Conservation (phyloP, 2,113 vertebrate genomes). For the Lutjanus erythropterus region DNA sequence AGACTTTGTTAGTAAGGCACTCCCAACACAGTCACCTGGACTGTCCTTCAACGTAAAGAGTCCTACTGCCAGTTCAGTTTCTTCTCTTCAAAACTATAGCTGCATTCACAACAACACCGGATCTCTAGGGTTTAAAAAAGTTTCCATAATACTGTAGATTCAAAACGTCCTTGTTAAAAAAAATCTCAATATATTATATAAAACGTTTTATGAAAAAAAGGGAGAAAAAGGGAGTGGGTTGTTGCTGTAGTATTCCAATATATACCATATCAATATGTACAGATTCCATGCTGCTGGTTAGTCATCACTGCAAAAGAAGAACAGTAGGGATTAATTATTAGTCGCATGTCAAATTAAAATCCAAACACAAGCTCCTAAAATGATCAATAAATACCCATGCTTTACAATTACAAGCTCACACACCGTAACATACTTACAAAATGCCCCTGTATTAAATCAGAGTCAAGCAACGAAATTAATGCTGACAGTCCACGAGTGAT, state of each 20-base stretch:
- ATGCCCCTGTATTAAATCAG: slow-evolving; percentile 71
- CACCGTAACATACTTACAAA: slow-evolving; percentile 72
- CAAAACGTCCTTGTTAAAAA: slow-evolving; percentile 68
- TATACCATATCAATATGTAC: slow-evolving; percentile 92
- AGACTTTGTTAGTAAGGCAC: slow-evolving; percentile 73
- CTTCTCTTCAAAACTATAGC: slow-evolving; percentile 43
- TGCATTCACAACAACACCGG: slow-evolving; percentile 48
- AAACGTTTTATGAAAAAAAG: slow-evolving; percentile 87
- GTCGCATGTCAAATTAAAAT: slow-evolving; percentile 29
- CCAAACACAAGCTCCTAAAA: slow-evolving; percentile 15
- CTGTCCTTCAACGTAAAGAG: slow-evolving; percentile 65
- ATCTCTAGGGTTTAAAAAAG: slow-evolving; percentile 51
- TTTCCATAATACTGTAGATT: slow-evolving; percentile 59
- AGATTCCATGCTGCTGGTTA: slow-evolving; percentile 87
- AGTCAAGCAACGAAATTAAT: slow-evolving; percentile 57
- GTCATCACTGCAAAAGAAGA: slow-evolving; percentile 92
- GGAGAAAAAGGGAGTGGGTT: slow-evolving; percentile 63
- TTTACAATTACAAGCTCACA: slow-evolving; percentile 27
- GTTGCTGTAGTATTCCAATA: slow-evolving; percentile 84
- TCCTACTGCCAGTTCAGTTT: slow-evolving; percentile 44
- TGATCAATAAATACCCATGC: slow-evolving; percentile 23
- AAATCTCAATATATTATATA: slow-evolving; percentile 95
- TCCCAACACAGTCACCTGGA: slow-evolving; percentile 53
- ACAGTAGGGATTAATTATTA: slow-evolving; percentile 58
- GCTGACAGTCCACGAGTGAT: slow-evolving; percentile 2